Percentiles rank a stretch among this genome's conserved stretches.
Conservation (phyloP, 1,140 invertebrate species). For the Ostrea edulis region DNA sequence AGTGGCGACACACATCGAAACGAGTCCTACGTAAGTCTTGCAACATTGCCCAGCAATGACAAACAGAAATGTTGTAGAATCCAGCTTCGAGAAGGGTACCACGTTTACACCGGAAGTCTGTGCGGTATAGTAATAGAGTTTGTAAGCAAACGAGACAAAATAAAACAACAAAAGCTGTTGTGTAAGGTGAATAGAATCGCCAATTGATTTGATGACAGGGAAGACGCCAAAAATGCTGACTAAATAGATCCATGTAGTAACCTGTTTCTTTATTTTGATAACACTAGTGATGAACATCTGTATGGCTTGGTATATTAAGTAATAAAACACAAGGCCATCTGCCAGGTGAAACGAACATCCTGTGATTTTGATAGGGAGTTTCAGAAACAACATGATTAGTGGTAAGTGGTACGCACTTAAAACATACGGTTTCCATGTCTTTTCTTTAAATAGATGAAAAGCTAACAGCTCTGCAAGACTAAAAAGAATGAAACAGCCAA, state of each 20-base stretch:
- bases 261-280: background rate
- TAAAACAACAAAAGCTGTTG: slow-evolving; percentile 4
- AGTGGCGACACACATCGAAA: too few relatives aligned
- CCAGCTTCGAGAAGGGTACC: background rate
- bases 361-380: background rate
- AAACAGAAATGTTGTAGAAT: background rate
- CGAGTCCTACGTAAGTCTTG: background rate
- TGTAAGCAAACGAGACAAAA: background rate
- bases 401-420: background rate
- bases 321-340: background rate
- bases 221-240: background rate
- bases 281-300: background rate
- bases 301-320: background rate
- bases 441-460: too few relatives aligned
- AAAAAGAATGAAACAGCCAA: too few relatives aligned
- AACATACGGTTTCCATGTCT: too few relatives aligned
- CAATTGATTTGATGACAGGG: background rate
- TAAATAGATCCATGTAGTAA: background rate
- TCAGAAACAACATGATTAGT: background rate
- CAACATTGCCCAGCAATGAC: background rate
- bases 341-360: background rate
- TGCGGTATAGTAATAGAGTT: background rate
- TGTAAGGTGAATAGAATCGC: background rate
- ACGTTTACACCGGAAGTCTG: background rate
- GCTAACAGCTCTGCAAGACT: too few relatives aligned